Percentiles rank a stretch among this genome's conserved stretches.
Evolutionary conservation across 2,888 invertebrate genomes (phyloP).

Genomic region (Synergus umbraculus): DNA sequence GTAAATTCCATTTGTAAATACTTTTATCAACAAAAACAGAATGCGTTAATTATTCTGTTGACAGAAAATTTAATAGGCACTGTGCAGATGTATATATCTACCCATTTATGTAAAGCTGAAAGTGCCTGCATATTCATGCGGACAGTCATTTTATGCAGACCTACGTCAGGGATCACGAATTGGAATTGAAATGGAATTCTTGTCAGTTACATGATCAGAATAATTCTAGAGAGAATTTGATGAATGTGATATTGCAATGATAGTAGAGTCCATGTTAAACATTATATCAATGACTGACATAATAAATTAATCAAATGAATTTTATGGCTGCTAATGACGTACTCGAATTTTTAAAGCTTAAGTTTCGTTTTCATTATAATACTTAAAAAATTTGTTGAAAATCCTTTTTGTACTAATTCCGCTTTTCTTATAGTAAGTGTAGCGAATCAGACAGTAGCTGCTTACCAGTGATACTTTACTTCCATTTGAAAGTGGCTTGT

Average conservation of each 20-base stretch:
- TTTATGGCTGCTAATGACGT: too few relatives aligned
- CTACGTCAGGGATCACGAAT: background rate
- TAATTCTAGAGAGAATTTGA: slow-evolving; percentile 24
- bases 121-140: slow-evolving; percentile 15
- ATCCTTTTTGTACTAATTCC: too few relatives aligned
- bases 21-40: background rate
- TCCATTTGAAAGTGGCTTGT: background rate
- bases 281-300: background rate
- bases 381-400: too few relatives aligned
- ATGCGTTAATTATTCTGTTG: slow-evolving; percentile 1
- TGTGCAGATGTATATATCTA: slow-evolving; percentile 13
- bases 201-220: slow-evolving; percentile 12
- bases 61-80: slow-evolving; percentile 33
- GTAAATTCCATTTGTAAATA: background rate
- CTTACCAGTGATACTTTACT: background rate
- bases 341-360: too few relatives aligned
- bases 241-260: background rate
- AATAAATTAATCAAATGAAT: too few relatives aligned
- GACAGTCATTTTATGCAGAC: background rate
- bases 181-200: slow-evolving; percentile 29
- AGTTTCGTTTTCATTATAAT: too few relatives aligned
- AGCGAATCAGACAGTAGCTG: too few relatives aligned
- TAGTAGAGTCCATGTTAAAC: background rate
- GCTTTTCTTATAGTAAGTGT: too few relatives aligned
- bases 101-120: slow-evolving; percentile 35